Conservation (phyloP, 1,140 invertebrate genomes). For the Trichoplusia ni region DNA sequence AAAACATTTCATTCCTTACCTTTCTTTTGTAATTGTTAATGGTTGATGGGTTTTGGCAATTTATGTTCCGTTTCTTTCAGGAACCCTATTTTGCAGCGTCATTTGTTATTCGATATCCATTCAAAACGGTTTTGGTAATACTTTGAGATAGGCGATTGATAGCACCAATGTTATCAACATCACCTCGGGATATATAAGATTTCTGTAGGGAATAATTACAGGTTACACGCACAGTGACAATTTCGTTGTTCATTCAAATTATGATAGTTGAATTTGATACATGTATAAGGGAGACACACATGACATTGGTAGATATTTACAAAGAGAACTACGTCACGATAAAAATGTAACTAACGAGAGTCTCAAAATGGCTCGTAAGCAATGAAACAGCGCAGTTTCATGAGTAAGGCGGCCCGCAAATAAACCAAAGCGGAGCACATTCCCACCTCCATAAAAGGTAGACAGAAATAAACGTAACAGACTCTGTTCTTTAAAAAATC, state of each 20-base stretch:
- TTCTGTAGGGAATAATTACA: no score
- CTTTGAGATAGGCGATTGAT: constrained; percentile 11
- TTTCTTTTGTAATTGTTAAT: constrained; percentile 80
- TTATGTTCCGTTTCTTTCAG: constrained; percentile 68
- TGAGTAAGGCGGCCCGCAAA: constrained; percentile 72
- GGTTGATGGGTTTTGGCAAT: constrained; percentile 77
- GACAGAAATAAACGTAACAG: constrained; percentile 74
- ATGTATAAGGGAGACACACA: no score
- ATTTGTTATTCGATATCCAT: constrained; percentile 58
- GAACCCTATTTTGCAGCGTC: constrained; percentile 50
- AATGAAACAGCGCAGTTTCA: constrained; percentile 77
- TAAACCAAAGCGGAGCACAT: constrained; percentile 75
- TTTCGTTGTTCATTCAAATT: no score
- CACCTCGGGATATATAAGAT: no score
- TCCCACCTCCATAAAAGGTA: constrained; percentile 75
- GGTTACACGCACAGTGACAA: no score
- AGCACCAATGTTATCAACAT: constrained; percentile 4
- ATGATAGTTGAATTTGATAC: no score
- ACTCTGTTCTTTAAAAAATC: constrained; percentile 72
- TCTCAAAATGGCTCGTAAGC: constrained; percentile 72
- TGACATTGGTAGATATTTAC: no score
- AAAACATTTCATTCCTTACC: constrained; percentile 81
- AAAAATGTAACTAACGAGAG: constrained; percentile 70
- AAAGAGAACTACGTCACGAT: constrained; percentile 63
- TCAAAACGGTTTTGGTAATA: constrained; percentile 38